Evolutionary conservation across 2,888 invertebrate species (phyloP).

Genomic region (Campoplex nolae): DNA sequence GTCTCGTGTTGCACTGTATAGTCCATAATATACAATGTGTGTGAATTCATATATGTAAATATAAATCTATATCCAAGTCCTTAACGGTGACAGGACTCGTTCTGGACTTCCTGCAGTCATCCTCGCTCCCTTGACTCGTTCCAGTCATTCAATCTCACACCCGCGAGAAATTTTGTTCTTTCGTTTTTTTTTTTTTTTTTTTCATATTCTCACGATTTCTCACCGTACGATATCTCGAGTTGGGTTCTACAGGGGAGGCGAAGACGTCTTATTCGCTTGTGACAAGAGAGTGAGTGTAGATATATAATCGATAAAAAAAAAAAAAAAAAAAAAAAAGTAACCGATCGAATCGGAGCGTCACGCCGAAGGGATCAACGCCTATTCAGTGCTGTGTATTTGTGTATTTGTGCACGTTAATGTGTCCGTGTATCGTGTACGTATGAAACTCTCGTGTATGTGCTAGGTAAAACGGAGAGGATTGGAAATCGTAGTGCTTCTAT

Average conservation of each 20-base stretch:
- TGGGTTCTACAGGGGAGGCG: conserved; percentile 28
- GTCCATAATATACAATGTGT: conserved; percentile 4
- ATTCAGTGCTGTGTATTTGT: conserved; percentile 27
- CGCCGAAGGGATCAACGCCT: conserved; percentile 48
- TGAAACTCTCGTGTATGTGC: conserved; percentile 30
- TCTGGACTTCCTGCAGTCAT: conserved; percentile 49
- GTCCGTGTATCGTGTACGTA: conserved; percentile 5
- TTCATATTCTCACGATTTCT: conserved; percentile 51
- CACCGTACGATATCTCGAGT: conserved; percentile 31
- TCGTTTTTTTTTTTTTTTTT: conserved; percentile 7
- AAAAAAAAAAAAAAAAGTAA: conserved; percentile 5
- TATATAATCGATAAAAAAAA: conserved; percentile 22
- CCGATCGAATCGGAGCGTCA: conserved; percentile 71
- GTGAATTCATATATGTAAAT: neutral
- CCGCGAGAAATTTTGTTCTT: conserved; percentile 20
- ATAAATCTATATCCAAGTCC: neutral
- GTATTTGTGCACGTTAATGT: neutral
- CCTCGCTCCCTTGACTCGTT: conserved; percentile 26
- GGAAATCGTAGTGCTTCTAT: conserved; percentile 78
- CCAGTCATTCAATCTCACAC: conserved; percentile 53
- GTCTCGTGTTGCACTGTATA: conserved; percentile 22
- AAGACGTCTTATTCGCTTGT: conserved; percentile 52
- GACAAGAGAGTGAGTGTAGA: conserved; percentile 33
- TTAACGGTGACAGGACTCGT: conserved; percentile 51
- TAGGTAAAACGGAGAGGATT: conserved; percentile 73